Percentiles rank a stretch among this genome's conserved stretches.
These are phyloP conservation scores for Eurytoma californica DNA, from an alignment of 2,888 invertebrate genomes.

Conservation along the genomic window DNA sequence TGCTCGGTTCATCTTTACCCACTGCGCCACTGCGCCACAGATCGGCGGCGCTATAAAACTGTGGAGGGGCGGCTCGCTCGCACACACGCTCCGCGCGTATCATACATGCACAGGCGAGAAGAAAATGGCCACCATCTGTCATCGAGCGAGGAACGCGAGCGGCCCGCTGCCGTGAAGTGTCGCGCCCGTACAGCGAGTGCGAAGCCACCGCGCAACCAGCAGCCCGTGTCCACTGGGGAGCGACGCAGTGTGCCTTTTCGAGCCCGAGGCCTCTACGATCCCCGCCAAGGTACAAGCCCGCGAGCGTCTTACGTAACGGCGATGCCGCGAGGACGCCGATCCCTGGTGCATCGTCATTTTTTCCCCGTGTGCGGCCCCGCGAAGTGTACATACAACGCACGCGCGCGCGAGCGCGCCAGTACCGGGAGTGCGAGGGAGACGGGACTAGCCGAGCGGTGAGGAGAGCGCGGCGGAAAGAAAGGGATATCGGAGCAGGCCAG, in stretches of 20 bases:
- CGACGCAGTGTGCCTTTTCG: neutral
- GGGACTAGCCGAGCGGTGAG: neutral
- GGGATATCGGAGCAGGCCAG: neutral
- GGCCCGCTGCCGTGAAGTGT: neutral
- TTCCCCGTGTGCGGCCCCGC: neutral
- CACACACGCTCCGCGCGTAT: conserved; percentile 61
- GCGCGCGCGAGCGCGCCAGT: neutral
- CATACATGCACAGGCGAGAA: conserved; percentile 66
- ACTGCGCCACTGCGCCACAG: too few species aligned
- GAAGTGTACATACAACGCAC: neutral
- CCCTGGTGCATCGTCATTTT: neutral
- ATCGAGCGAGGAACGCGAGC: conserved; percentile 55
- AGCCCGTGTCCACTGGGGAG: neutral
- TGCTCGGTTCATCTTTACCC: too few species aligned
- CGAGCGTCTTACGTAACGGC: conserved; percentile 24
- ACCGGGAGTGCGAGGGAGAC: neutral
- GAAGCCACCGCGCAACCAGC: neutral
- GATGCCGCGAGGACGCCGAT: neutral
- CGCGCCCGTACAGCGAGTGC: neutral
- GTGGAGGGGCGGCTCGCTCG: neutral
- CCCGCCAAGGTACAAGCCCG: neutral
- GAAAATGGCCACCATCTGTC: conserved; percentile 73
- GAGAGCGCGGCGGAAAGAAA: conserved; percentile 11
- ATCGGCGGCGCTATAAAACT: too few species aligned
- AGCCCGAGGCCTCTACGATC: neutral